Percentiles rank a stretch among this genome's conserved stretches.
Conservation (phyloP, 2,113 vertebrate species). For the Salminus brasiliensis region DNA sequence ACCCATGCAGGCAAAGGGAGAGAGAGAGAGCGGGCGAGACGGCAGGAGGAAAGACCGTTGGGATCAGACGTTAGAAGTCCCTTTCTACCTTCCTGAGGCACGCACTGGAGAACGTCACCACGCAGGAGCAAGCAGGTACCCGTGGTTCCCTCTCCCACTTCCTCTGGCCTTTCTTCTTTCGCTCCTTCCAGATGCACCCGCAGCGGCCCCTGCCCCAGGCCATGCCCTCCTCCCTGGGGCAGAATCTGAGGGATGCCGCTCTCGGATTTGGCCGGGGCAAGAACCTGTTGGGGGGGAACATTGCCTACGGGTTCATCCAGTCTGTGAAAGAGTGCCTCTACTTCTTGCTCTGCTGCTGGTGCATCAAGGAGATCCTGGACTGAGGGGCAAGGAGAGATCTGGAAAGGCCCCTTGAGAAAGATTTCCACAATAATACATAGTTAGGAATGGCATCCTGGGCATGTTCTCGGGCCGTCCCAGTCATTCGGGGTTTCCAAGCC, state of each 20-base stretch:
- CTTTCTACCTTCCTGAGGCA: background rate
- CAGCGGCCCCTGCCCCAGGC: conserved; percentile 69
- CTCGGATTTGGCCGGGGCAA: conserved; percentile 64
- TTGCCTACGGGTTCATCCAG: conserved; percentile 71
- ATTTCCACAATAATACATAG: background rate
- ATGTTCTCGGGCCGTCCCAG: background rate
- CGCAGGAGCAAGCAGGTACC: conserved; percentile 25
- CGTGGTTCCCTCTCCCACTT: background rate
- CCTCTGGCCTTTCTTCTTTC: conserved; percentile 17
- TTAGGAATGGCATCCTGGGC: background rate
- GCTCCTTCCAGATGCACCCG: conserved; percentile 64
- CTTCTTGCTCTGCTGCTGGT: conserved; percentile 92
- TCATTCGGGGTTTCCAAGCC: background rate
- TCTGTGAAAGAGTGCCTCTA: conserved; percentile 81
- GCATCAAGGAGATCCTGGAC: conserved; percentile 88
- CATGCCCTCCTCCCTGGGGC: conserved; percentile 65
- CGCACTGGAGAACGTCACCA: conserved; percentile 37
- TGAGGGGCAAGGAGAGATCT: conserved; percentile 56
- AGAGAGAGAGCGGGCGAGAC: background rate
- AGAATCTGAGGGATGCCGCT: conserved; percentile 59
- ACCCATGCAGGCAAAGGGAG: background rate
- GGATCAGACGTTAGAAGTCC: background rate
- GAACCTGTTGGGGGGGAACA: conserved; percentile 69
- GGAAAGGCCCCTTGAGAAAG: background rate
- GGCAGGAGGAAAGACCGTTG: conserved; percentile 24